Evolutionary conservation across 2,113 vertebrate species (phyloP), one percentile per base, ranked within the genome.

Genomic region (Megaleporinus macrocephalus): DNA sequence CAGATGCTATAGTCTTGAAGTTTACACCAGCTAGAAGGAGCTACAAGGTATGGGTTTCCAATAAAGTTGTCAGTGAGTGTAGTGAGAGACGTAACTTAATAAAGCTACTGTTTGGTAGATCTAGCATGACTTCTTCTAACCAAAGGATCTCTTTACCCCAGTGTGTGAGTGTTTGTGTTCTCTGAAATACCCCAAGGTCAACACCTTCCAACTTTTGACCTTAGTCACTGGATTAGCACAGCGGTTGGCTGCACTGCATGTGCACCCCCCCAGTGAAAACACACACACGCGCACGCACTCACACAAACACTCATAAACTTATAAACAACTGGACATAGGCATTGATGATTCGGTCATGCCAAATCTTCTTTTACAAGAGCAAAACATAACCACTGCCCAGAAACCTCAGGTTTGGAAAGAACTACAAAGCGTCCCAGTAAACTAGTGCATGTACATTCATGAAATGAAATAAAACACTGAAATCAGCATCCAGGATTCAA

Each of bases 241-340:
- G 44, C 15, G 55, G 9, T 81, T 81, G 79, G 70, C 70, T 81
- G 29, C 59, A 81, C 70, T 73, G 20, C 55, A 29, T 29, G 33
- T 36, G 70, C 15, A 55, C 59, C 47, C 79, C 68, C 70, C n/a
- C 70, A 33, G 44, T 51, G 44, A 44, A 74, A 41, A 24, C n/a
- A 30, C 18, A 30, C 68, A 71, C 33, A 79, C 12, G 2, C n/a
- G 2, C n/a, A 44, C 49, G 49, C 61, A 36, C 15, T 29, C 47
- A 29, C 71, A 16, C 29, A 55, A 26, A 22, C 1, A 71, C 16
- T 55, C 26, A 11, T 16, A 73, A 73, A 27, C 16, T 22, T 53
- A 30, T 55, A 53, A 49, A 73, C 49, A 18, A 26, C 30, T 41
- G 59, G 14, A 24, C 30, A 51, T 65, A 63, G 24, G n/a, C 49